Percentiles rank a stretch among this genome's conserved stretches.
Conservation (phyloP, 2,113 vertebrate genomes). For the Saimiri boliviensis region DNA sequence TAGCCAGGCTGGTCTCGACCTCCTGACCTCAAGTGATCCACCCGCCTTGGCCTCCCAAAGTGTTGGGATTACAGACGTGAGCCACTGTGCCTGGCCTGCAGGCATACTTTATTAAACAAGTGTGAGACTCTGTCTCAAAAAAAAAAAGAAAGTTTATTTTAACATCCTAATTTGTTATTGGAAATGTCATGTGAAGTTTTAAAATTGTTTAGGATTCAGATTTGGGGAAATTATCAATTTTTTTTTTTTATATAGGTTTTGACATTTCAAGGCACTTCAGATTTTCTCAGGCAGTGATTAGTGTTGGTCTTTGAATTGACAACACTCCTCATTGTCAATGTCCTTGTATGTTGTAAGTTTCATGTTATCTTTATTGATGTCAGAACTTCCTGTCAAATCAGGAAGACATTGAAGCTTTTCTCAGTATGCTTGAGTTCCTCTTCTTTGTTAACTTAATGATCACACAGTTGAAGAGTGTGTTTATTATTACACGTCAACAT, state of each 20-base stretch:
- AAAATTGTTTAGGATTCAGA: conserved; percentile 22
- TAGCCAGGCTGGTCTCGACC: too few species aligned
- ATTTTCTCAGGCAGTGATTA: not conserved
- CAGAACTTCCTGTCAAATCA: conserved; percentile 22
- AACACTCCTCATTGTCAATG: not conserved
- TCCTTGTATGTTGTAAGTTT: not conserved
- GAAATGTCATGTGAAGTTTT: not conserved
- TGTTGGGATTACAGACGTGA: too few species aligned
- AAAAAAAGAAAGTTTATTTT: not conserved
- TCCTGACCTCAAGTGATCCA: too few species aligned
- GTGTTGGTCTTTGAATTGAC: not conserved
- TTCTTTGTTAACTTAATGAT: conserved; percentile 3
- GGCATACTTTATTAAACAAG: not conserved
- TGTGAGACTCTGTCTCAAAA: too few species aligned
- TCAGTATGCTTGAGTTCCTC: not conserved
- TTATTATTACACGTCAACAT: conserved; percentile 13
- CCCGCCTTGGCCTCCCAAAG: too few species aligned
- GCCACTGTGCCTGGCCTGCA: too few species aligned
- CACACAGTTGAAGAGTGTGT: not conserved
- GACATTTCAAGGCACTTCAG: not conserved
- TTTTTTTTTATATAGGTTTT: not conserved
- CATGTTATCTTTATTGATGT: conserved; percentile 4
- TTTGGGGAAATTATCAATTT: not conserved
- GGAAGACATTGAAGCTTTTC: not conserved
- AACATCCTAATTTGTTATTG: not conserved